Evolutionary conservation across 2,888 invertebrate species (phyloP), one percentile per base, ranked within the genome.

Genomic region (Phragmatobia fuliginosa): DNA sequence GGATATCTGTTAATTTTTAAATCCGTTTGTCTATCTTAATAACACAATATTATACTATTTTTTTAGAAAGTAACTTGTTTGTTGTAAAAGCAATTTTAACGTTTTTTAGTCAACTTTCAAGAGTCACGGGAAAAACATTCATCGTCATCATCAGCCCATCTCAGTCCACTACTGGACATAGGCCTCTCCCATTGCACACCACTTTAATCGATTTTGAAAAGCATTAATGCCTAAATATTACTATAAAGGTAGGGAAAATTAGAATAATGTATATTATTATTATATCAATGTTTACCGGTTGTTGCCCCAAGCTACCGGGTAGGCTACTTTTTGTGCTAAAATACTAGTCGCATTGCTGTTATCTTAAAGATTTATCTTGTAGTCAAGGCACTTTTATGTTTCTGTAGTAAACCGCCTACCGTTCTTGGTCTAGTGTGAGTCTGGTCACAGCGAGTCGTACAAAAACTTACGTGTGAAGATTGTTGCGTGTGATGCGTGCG

Each of bases 401-500:
- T 80, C 21, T 75, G 69, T 74, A 62, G 59, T 52, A 62, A 56
- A 66, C 62, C 62, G 59, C 60, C 65, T 56, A 72, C 67, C 63
- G 36, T 70, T 32, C 63, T 67, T 60, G 67, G 82, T 81, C 81
- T 81, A 62, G 82, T 72, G 75, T 79, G 62, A 62, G 81, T 81
- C 82, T 81, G 67, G 62, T 52, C n/a, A 70, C 67, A 73, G 62
- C 41, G 58, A 72, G 45, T 18, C n/a, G 31, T 65, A 65, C 28
- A 66, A 49, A 41, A 62, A 32, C n/a, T 64, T 67, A 75, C 80
- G 80, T 80, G 71, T 69, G 72, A 71, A 80, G 82, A 81, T 81
- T 67, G 60, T 59, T 75, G 80, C 81, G 82, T 81, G 81, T 28
- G 82, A 81, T 81, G 80, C 33, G 56, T 80, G 58, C 68, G 41